Percentiles rank a stretch among this genome's conserved stretches.
phyloP scores from a whole-genome alignment of 2,888 invertebrate species.

The Gerosis bhagava region DNA sequence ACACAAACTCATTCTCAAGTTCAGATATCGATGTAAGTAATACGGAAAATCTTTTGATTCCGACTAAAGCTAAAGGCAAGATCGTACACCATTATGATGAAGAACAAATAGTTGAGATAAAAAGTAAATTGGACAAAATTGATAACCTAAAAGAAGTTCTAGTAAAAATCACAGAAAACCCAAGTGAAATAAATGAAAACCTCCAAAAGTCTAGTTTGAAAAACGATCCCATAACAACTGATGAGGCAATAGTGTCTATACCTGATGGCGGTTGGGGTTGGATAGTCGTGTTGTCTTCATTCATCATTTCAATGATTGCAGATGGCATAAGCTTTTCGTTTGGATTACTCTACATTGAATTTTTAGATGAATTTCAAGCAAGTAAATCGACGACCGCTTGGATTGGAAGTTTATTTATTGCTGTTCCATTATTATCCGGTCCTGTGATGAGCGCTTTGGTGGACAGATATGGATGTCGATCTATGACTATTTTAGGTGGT shows the following conservation, averaged over 20 bases:
- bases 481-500: constrained; percentile 89
- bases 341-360: constrained; percentile 93
- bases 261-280: constrained; percentile 95
- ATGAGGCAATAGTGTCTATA: constrained; percentile 73
- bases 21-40: constrained; percentile 60
- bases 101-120: constrained; percentile 36
- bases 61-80: constrained; percentile 23
- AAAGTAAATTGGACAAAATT: neutral
- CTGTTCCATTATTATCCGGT: constrained; percentile 93
- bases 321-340: constrained; percentile 97
- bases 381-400: constrained; percentile 94
- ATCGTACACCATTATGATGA: constrained; percentile 27
- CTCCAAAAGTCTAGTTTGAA: constrained; percentile 38
- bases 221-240: constrained; percentile 36
- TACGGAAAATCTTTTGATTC: constrained; percentile 40
- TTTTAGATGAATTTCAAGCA: constrained; percentile 90
- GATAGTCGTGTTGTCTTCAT: constrained; percentile 93
- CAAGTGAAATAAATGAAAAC: constrained; percentile 47
- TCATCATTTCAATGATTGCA: constrained; percentile 93
- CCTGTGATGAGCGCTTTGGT: constrained; percentile 93
- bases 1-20: constrained; percentile 61
- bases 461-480: constrained; percentile 92
- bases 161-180: constrained; percentile 36
- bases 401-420: constrained; percentile 95
- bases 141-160: constrained; percentile 39